These are phyloP conservation scores for Fundulus diaphanus DNA, from an alignment of 2,797 vertebrate species.

Conservation along the genomic window DNA sequence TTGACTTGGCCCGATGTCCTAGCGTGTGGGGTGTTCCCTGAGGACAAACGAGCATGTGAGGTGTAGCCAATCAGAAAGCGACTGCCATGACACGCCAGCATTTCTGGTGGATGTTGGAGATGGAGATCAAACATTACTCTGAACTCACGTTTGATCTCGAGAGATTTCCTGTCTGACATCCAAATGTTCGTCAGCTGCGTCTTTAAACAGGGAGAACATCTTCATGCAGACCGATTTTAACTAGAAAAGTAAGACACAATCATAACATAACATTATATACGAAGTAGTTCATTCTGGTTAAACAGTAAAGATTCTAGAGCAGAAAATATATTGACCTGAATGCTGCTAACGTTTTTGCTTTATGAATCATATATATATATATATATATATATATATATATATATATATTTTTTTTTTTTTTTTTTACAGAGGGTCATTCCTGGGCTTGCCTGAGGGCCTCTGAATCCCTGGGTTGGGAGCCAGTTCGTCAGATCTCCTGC, in stretches of 20 bases:
- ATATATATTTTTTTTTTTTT: neutral
- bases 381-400: no score
- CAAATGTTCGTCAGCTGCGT: neutral
- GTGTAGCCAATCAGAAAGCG: no score
- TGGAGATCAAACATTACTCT: no score
- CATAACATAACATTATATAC: neutral
- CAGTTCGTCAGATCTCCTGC: neutral
- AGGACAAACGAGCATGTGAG: no score
- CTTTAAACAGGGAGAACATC: neutral
- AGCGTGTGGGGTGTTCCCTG: no score
- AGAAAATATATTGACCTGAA: neutral
- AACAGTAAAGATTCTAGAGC: neutral
- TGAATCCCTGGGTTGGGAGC: neutral
- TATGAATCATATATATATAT: no score
- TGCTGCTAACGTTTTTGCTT: neutral
- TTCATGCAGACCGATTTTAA: neutral
- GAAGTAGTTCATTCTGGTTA: neutral
- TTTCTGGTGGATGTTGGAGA: no score
- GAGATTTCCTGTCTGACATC: no score
- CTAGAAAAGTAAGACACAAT: neutral
- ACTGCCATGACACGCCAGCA: no score
- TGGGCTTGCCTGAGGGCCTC: neutral
- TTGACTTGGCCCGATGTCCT: no score
- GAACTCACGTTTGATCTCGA: no score
- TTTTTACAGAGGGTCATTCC: neutral